These are phyloP conservation scores for Heliconius ethilla DNA, from an alignment of 2,888 invertebrate genomes.

Conservation along the genomic window DNA sequence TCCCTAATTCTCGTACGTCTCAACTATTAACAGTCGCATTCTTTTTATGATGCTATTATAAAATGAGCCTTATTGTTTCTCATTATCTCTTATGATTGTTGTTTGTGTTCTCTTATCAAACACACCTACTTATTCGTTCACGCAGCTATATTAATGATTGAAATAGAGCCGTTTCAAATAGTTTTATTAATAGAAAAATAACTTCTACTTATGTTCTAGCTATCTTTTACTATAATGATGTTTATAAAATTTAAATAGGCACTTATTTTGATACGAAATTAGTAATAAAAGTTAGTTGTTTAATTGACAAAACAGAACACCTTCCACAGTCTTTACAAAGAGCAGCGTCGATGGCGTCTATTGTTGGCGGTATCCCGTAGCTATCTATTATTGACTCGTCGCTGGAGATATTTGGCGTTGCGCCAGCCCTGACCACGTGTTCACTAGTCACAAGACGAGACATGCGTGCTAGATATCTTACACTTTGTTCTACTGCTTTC, in stretches of 20 bases:
- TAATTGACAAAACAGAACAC: constrained; percentile 2
- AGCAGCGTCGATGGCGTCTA: constrained; percentile 65
- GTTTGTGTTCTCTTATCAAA: constrained; percentile 43
- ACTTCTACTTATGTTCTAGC: neutral
- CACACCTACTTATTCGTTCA: constrained; percentile 42
- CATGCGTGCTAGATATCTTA: constrained; percentile 60
- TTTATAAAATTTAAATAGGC: neutral
- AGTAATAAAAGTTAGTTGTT: constrained; percentile 6
- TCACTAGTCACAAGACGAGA: constrained; percentile 73
- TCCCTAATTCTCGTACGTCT: constrained; percentile 52
- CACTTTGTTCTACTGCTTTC: constrained; percentile 49
- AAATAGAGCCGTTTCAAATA: constrained; percentile 31
- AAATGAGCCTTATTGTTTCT: constrained; percentile 35
- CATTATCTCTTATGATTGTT: constrained; percentile 36
- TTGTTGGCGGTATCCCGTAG: constrained; percentile 81
- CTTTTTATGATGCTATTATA: constrained; percentile 36
- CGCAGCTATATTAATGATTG: constrained; percentile 35
- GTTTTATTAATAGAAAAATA: constrained; percentile 7
- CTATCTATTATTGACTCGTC: constrained; percentile 81
- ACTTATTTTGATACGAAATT: neutral
- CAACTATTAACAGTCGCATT: constrained; percentile 47
- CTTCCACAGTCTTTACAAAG: constrained; percentile 2
- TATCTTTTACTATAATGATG: neutral
- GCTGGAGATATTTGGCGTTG: constrained; percentile 80
- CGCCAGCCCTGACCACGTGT: constrained; percentile 79